Conservation (phyloP, 2,113 vertebrate species). For the Pelodiscus sinensis region DNA sequence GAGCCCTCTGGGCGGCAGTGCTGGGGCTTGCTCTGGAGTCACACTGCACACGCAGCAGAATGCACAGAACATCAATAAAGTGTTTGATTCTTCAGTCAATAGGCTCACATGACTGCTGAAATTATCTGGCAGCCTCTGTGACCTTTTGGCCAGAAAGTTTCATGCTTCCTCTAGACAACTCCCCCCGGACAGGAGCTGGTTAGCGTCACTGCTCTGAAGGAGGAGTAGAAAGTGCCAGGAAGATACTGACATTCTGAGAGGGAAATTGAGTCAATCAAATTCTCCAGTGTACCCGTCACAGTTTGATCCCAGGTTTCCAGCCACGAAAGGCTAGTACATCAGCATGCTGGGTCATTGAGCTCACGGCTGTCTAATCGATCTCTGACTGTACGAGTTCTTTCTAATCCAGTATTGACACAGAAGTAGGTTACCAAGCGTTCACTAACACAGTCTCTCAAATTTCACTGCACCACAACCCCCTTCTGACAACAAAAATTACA, state of each 20-base stretch:
- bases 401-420: fast-evolving
- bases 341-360: fast-evolving
- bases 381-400: not conserved
- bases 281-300: not conserved
- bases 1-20: not conserved
- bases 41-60: fast-evolving
- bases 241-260: not conserved
- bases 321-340: fast-evolving
- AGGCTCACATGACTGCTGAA: not conserved
- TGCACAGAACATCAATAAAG: not conserved
- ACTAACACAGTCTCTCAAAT: not conserved
- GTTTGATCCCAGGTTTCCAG: not conserved
- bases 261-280: not conserved
- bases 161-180: slow-evolving; percentile 8
- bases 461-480: too few species aligned
- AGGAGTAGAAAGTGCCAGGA: not conserved
- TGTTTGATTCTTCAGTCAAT: not conserved
- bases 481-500: too few species aligned
- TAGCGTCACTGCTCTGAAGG: not conserved
- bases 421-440: fast-evolving
- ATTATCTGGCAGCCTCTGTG: not conserved
- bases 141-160: not conserved
- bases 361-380: not conserved
- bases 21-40: not conserved
- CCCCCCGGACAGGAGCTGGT: not conserved